Evolutionary conservation across 53 echinoderm and acorn worm genomes (phyloP).

Genomic region (Apostichopus leukothele): DNA sequence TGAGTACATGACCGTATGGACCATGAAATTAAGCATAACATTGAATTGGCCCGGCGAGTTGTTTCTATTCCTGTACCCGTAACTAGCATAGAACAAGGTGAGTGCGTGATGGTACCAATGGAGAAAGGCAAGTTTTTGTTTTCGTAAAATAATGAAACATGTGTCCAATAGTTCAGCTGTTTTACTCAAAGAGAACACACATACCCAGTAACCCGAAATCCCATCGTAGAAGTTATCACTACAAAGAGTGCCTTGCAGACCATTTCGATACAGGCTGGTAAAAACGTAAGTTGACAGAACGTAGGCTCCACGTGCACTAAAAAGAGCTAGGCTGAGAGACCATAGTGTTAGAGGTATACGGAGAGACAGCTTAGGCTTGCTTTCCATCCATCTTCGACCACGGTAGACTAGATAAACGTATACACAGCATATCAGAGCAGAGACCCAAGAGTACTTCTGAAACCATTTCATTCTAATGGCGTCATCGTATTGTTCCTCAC

Average conservation of each 20-base stretch:
- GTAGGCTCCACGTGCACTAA: slow-evolving; percentile 66
- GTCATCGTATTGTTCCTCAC: slow-evolving; percentile 52
- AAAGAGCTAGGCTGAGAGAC: slow-evolving; percentile 66
- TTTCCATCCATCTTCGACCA: slow-evolving; percentile 63
- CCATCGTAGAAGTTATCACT: slow-evolving; percentile 2
- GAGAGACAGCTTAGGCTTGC: slow-evolving; percentile 56
- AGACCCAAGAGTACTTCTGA: slow-evolving; percentile 42
- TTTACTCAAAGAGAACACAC: slow-evolving; percentile 45
- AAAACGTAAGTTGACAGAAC: slow-evolving; percentile 11
- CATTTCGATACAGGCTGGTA: not conserved
- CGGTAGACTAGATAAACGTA: slow-evolving; percentile 70
- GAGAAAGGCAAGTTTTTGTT: slow-evolving; percentile 53
- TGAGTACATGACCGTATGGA: slow-evolving; percentile 65
- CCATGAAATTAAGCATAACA: slow-evolving; percentile 54
- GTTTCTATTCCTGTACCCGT: slow-evolving; percentile 42
- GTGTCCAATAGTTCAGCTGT: slow-evolving; percentile 53
- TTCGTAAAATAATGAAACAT: slow-evolving; percentile 51
- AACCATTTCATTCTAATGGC: slow-evolving; percentile 58
- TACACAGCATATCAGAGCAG: slow-evolving; percentile 56
- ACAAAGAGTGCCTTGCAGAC: not conserved
- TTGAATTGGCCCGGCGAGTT: slow-evolving; percentile 76
- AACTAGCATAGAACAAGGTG: slow-evolving; percentile 50
- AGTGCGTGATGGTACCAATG: slow-evolving; percentile 68
- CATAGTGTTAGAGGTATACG: slow-evolving; percentile 70
- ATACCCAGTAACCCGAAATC: slow-evolving; percentile 44